Conservation (phyloP, 2,113 vertebrate species). For the Pangasianodon hypophthalmus region DNA sequence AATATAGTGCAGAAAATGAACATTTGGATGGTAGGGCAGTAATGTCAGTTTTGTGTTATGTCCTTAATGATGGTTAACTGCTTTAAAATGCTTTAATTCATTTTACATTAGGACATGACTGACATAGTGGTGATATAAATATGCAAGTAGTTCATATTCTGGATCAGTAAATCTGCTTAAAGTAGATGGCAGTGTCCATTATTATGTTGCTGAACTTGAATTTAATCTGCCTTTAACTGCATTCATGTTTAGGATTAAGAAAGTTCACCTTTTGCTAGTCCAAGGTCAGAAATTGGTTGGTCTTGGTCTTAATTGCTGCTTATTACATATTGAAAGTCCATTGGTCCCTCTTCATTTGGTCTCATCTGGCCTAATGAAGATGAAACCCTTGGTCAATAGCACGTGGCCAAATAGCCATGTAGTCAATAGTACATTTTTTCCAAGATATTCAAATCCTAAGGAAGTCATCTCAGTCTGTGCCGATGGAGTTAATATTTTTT, state of each 20-base stretch:
- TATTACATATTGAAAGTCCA: background rate
- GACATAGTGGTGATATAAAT: background rate
- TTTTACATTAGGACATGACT: background rate
- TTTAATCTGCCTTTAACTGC: background rate
- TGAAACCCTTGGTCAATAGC: background rate
- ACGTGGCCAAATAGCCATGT: background rate
- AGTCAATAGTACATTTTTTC: background rate
- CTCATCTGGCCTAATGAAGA: background rate
- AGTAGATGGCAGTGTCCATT: background rate
- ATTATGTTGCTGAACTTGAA: background rate
- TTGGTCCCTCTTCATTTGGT: background rate
- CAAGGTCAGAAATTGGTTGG: background rate
- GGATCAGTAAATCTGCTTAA: background rate
- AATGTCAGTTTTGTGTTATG: background rate
- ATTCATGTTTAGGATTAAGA: background rate
- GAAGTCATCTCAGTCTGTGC: background rate
- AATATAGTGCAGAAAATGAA: background rate
- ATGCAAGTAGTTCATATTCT: background rate
- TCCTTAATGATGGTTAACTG: background rate
- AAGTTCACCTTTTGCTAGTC: background rate
- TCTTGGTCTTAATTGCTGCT: background rate
- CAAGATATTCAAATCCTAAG: background rate
- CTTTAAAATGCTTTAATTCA: background rate
- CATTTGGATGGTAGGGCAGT: background rate
- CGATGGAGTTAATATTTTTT: background rate